phyloP scores from a whole-genome alignment of 2,888 invertebrate species.

The Brenthis ino region DNA sequence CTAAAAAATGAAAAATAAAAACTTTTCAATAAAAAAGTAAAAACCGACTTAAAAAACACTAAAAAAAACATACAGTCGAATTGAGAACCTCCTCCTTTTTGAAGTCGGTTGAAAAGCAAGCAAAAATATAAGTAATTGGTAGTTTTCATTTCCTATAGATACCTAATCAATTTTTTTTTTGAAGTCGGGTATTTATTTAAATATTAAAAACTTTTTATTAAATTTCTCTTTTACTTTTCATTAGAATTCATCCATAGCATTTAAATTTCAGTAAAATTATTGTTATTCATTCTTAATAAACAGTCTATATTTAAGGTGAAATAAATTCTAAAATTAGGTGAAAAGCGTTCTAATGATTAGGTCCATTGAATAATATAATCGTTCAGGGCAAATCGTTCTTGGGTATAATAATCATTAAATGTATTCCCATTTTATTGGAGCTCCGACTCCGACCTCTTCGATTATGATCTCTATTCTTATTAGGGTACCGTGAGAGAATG shows the following conservation, averaged over 20 bases:
- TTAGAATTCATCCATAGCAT: not conserved
- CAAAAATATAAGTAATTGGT: too few species aligned
- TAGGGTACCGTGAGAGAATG: conserved; percentile 53
- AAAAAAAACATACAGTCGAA: too few species aligned
- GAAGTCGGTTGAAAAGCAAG: too few species aligned
- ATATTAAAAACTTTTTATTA: too few species aligned
- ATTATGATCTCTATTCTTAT: conserved; percentile 79
- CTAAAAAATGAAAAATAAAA: too few species aligned
- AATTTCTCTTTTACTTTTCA: too few species aligned
- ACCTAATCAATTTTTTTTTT: too few species aligned
- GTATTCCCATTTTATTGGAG: conserved; percentile 77
- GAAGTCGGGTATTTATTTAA: too few species aligned
- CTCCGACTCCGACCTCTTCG: conserved; percentile 68
- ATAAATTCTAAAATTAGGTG: conserved; percentile 56
- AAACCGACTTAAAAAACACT: too few species aligned
- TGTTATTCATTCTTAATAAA: conserved; percentile 17
- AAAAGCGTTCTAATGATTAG: conserved; percentile 65
- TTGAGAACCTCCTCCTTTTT: too few species aligned
- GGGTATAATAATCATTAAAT: conserved; percentile 79
- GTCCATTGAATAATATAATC: conserved; percentile 63
- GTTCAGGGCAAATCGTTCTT: conserved; percentile 71
- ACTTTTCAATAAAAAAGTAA: too few species aligned
- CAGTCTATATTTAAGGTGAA: conserved; percentile 34
- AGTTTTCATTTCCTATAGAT: too few species aligned
- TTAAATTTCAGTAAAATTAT: conserved; percentile 16